Base-by-base conservation (phyloP, 2,888 invertebrate species). In the Protophormia terraenovae region DNA sequence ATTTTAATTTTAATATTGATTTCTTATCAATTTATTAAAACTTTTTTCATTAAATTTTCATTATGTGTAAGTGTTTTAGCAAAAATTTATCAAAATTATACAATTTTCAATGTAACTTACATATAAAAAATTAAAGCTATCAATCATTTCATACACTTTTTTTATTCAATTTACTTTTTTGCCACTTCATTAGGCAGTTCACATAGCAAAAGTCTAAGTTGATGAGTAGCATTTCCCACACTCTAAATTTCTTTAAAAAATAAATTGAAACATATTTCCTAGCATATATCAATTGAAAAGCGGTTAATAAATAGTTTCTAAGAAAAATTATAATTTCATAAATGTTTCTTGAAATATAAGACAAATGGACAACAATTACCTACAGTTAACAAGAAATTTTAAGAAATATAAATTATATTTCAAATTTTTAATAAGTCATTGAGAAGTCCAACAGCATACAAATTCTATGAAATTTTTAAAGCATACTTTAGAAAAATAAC, bases 141-240 rank as follows among this genome's bases (percentile, higher is more conserved):
- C 32, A 67, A 67, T 67, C 67, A 67, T 29, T 19, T 47, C 7
- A 19, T 19, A 29, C 14, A 47, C 1, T 19, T 12, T 47, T 29
- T 3, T 22, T 50, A n/a, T 29, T 10, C 67, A 67, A 16, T 16
- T 29, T n/a, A n/a, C n/a, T 12, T 0, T 45, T 27, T 35, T 35
- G 32, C 19, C 50, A 50, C 67, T 35, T 69, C 32, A 50, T 53
- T 53, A 53, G 50, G 14, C n/a, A 53, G 3, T 69, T 69, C 35
- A n/a, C n/a, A n/a, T 5, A 67, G 19, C 19, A 16, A 0, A 24
- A 50, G 3, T n/a, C n/a, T 1, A n/a, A 35, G 10, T 35, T 12
- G n/a, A n/a, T n/a, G 4, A 41, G 3, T 12, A 32, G 32, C 14
- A 19, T 32, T 41, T 41, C 14, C n/a, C 8, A 1, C 47, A 47